phyloP scores from a whole-genome alignment of 2,113 vertebrate genomes.

The Pachyramphus minor region DNA sequence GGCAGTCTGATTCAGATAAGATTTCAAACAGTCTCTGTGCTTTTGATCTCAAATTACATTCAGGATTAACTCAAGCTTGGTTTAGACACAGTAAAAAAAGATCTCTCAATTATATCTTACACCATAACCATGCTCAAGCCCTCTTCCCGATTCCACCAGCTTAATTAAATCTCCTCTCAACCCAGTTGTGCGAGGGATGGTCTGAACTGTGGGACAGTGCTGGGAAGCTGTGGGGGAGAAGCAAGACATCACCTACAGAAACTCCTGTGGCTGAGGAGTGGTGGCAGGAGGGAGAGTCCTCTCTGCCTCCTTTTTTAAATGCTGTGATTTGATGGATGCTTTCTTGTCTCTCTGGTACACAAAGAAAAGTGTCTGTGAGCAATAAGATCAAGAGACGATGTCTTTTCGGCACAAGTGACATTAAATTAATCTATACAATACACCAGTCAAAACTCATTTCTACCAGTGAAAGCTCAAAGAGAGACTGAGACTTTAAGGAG shows the following conservation, averaged over 20 bases:
- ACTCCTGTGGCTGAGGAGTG: neutral
- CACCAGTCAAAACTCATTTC: neutral
- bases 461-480: neutral
- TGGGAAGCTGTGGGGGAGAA: neutral
- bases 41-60: conserved; percentile 59
- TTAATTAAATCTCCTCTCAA: neutral
- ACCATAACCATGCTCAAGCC: neutral
- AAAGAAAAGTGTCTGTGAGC: neutral
- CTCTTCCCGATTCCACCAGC: neutral
- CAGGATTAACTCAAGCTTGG: neutral
- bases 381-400: neutral
- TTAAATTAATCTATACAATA: neutral
- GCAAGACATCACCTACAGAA: neutral
- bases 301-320: neutral
- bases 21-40: conserved; percentile 43
- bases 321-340: neutral
- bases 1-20: conserved; percentile 44
- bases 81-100: neutral
- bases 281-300: neutral
- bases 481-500: neutral
- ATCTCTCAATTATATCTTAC: neutral
- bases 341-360: neutral
- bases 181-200: neutral
- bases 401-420: neutral
- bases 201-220: neutral